Evolutionary conservation across 2,888 invertebrate species (phyloP), one percentile per base, ranked within the genome.

Genomic region (Catocala nupta): DNA sequence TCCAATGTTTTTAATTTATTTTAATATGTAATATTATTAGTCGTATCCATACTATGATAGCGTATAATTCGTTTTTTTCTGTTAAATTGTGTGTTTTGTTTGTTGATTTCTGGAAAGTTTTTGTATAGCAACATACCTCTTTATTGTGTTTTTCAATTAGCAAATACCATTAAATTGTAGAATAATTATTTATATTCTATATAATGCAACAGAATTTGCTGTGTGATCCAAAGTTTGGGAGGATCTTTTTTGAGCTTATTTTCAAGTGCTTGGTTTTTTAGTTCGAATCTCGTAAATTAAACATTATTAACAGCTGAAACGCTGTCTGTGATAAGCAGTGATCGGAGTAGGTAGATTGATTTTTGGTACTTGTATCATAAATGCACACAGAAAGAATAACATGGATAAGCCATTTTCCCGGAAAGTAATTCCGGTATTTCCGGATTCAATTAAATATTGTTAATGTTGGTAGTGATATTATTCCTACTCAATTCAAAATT

Each of bases 91-190:
- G 11, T 2, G n/a, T 44, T 44, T 11, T 44, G 12, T 11, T 12
- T 44, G n/a, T 12, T 12, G 12, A 12, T 44, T 44, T 44, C 12
- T n/a, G 4, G 2, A 44, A 12, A 12, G 0, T 45, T 2, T 45
- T 45, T 45, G 45, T 45, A 45, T 12, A 1, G 0, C 5, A 13
- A 5, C 0, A 45, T 6, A 0, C 12, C 12, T 12, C 12, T 13
- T 45, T 6, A 45, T 45, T 45, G 5, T 7, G 12, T 12, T 45
- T 11, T 1, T 12, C 36, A 7, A 45, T 45, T 12, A 6, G 45
- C n/a, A 45, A 45, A 45, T n/a, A 5, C 4, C n/a, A 45, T 12
- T n/a, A 45, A 12, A 5, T 73, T 45, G 5, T 12, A 12, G 45
- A 45, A 45, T 45, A 6, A 12, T 12, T 4, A 45, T 6, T 45